These are phyloP conservation scores for Megalops cyprinoides DNA, from an alignment of 2,797 vertebrate species.

Conservation along the genomic window DNA sequence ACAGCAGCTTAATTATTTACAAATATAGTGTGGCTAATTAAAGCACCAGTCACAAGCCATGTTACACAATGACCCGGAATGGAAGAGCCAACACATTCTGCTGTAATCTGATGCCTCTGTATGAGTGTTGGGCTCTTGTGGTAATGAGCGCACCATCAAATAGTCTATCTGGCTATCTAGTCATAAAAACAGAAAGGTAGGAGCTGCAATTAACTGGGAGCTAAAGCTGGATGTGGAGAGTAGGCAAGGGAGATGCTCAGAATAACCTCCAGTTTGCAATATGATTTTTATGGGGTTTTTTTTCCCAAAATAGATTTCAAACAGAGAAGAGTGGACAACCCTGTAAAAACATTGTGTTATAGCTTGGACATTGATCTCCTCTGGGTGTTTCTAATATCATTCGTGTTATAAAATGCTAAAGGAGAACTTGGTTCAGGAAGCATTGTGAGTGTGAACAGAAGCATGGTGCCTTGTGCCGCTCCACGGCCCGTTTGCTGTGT, in stretches of 20 bases:
- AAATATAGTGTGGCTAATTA: not conserved
- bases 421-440: too few species aligned
- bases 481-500: not conserved
- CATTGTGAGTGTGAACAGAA: too few species aligned
- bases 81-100: not conserved
- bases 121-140: not conserved
- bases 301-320: too few species aligned
- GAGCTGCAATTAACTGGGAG: not conserved
- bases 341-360: too few species aligned
- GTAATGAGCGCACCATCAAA: not conserved
- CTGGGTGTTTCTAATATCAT: too few species aligned
- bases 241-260: not conserved
- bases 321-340: too few species aligned
- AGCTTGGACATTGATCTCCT: too few species aligned
- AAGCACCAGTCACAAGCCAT: too few species aligned
- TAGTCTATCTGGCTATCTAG: too few species aligned
- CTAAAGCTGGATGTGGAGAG: too few species aligned
- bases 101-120: not conserved
- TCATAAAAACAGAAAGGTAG: not conserved
- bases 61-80: not conserved
- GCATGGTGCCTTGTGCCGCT: not conserved
- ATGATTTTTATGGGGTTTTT: too few species aligned
- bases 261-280: not conserved
- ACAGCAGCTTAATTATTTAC: conserved; percentile 1
- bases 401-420: too few species aligned